These are phyloP conservation scores for Apamea sordens DNA, from an alignment of 2,888 invertebrate species.

Conservation along the genomic window DNA sequence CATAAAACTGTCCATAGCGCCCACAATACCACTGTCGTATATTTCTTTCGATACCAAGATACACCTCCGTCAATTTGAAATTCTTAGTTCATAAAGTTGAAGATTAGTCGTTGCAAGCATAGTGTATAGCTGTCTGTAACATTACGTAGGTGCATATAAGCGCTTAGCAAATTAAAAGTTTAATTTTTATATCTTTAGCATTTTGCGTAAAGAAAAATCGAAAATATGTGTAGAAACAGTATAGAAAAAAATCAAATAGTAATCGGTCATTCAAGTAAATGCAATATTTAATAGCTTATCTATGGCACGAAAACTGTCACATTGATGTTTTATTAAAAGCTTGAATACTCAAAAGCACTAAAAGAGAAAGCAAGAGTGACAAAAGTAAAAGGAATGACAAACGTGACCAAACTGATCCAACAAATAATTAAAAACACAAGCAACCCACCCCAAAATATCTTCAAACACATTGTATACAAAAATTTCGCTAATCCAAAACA, in stretches of 20 bases:
- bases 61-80: slow-evolving; percentile 57
- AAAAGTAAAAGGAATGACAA: slow-evolving; percentile 12
- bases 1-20: slow-evolving; percentile 63
- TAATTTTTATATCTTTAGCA: neutral
- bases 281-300: neutral
- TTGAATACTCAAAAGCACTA: neutral
- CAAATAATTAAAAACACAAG: slow-evolving; percentile 35
- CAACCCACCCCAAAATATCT: slow-evolving; percentile 10
- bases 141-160: slow-evolving; percentile 13
- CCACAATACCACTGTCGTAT: slow-evolving; percentile 56
- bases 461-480: slow-evolving; percentile 25
- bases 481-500: slow-evolving; percentile 63
- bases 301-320: neutral
- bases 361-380: neutral
- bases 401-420: slow-evolving; percentile 9
- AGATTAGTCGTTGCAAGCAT: slow-evolving; percentile 53
- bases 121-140: neutral
- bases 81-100: slow-evolving; percentile 61
- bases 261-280: neutral
- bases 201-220: neutral
- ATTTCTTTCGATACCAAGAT: slow-evolving; percentile 59
- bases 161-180: slow-evolving; percentile 3
- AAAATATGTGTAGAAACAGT: neutral
- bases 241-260: neutral
- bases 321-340: neutral